Evolutionary conservation across 2,113 vertebrate genomes (phyloP).

Genomic region (Catharus fuscescens): DNA sequence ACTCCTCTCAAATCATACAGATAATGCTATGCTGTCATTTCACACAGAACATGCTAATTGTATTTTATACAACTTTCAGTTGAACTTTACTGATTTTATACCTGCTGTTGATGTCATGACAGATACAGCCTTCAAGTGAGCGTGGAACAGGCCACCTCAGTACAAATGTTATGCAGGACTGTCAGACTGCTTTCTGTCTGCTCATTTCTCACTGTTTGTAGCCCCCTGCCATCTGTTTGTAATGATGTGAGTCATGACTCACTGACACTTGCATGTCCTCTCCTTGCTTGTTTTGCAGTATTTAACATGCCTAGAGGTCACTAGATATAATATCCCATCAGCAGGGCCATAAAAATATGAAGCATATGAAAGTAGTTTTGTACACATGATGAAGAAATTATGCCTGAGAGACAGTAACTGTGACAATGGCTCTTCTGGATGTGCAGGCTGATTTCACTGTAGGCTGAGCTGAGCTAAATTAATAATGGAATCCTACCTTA

Average conservation of each 20-base stretch:
- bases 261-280: not conserved
- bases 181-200: not conserved
- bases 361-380: not conserved
- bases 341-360: not conserved
- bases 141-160: not conserved
- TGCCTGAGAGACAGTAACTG: not conserved
- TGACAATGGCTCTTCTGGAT: not conserved
- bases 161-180: not conserved
- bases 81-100: not conserved
- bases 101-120: not conserved
- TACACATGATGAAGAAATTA: not conserved
- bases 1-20: not conserved
- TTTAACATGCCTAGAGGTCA: not conserved
- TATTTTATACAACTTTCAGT: not conserved
- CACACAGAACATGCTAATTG: not conserved
- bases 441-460: not conserved
- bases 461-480: not conserved
- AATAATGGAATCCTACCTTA: not conserved
- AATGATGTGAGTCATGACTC: not conserved
- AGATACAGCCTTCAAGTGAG: not conserved
- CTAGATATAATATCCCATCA: not conserved
- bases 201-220: not conserved
- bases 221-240: not conserved
- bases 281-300: not conserved
- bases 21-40: slow-evolving; percentile 6